Conservation (phyloP, 2,113 vertebrate genomes). For the Synodontis membranacea region DNA sequence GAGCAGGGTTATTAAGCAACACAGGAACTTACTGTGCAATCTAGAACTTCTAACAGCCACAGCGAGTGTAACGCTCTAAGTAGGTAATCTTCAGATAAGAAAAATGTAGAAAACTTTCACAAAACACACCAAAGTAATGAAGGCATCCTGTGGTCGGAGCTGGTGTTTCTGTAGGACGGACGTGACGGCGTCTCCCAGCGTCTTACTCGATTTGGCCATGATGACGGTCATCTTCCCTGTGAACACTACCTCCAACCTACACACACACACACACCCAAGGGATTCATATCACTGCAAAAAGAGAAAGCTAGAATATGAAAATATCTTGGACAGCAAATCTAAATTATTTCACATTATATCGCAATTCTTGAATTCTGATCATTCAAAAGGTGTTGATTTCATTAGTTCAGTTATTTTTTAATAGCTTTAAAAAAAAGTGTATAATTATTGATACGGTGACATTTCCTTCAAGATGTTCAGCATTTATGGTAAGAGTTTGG, state of each 20-base stretch:
- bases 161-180: constrained; percentile 76
- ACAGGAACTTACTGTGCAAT: background rate
- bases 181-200: constrained; percentile 75
- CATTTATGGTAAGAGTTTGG: background rate
- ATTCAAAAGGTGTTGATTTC: background rate
- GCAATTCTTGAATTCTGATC: background rate
- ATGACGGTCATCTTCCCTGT: constrained; percentile 74
- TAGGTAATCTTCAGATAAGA: too few species aligned
- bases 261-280: constrained; percentile 11
- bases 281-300: background rate
- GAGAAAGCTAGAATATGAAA: background rate
- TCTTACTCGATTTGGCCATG: constrained; percentile 76
- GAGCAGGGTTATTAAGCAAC: background rate
- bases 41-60: background rate
- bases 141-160: constrained; percentile 48
- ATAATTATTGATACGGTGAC: background rate
- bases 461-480: background rate
- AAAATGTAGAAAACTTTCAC: background rate
- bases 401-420: background rate
- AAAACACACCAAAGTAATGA: constrained; percentile 50
- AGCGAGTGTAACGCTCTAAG: background rate
- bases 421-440: background rate
- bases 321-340: background rate
- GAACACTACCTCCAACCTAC: constrained; percentile 74
- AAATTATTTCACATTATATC: background rate